A percentile compares a stretch with the other conserved stretches of the same genome.
Conservation (phyloP, 2,888 invertebrate species). For the Gymnocheta viridis region DNA sequence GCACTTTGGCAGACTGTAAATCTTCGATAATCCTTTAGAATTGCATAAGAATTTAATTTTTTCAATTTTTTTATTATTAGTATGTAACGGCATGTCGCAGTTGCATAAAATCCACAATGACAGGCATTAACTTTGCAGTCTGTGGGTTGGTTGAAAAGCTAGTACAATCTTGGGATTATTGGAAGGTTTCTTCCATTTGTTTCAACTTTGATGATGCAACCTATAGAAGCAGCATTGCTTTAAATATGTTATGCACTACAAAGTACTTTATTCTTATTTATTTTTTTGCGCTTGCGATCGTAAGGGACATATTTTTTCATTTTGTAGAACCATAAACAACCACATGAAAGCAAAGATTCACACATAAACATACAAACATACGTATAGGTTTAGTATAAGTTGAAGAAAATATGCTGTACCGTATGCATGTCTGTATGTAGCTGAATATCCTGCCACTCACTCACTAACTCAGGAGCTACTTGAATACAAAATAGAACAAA, state of each 20-base stretch:
- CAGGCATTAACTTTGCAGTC: constrained; percentile 68
- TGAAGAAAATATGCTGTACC: background rate
- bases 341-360: constrained; percentile 50
- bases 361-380: constrained; percentile 6
- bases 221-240: constrained; percentile 26
- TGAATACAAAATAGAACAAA: constrained; percentile 47
- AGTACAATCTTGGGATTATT: constrained; percentile 21
- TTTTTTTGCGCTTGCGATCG: constrained; percentile 20
- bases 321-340: constrained; percentile 50
- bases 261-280: background rate
- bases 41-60: constrained; percentile 68
- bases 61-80: constrained; percentile 8
- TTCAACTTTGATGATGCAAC: constrained; percentile 50
- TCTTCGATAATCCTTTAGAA: constrained; percentile 62
- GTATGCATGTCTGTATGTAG: background rate
- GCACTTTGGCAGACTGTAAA: constrained; percentile 57
- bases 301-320: constrained; percentile 7
- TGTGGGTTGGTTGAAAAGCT: constrained; percentile 28
- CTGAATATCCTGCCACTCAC: constrained; percentile 55
- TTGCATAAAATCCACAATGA: constrained; percentile 64
- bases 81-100: constrained; percentile 29
- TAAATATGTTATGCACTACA: constrained; percentile 16
- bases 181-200: constrained; percentile 30
- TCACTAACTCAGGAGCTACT: constrained; percentile 29
- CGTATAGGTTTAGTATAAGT: background rate